A percentile compares a stretch with the other conserved stretches of the same genome.
Conservation (phyloP, 2,888 invertebrate genomes). For the Macrosiphum euphorbiae region DNA sequence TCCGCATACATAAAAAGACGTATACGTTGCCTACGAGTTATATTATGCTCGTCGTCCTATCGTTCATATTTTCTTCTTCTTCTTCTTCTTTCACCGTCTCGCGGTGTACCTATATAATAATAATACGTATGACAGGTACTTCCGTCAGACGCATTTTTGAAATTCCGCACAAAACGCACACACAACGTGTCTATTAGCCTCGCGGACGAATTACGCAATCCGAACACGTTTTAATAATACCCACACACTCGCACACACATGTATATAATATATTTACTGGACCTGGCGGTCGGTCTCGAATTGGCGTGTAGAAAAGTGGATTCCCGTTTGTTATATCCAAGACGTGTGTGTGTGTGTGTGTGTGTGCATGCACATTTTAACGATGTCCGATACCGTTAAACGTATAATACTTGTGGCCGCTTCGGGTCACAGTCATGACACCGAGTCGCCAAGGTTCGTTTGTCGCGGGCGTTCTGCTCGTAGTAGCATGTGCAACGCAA, state of each 20-base stretch:
- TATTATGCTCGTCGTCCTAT: not conserved
- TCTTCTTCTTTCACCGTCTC: constrained; percentile 2
- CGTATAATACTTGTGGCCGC: constrained; percentile 13
- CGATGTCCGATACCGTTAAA: constrained; percentile 59
- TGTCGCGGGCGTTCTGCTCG: constrained; percentile 48
- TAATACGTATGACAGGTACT: not conserved
- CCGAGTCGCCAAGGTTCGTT: constrained; percentile 57
- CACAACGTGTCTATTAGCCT: not conserved
- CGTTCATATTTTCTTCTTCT: not conserved
- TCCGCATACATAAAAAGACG: not conserved
- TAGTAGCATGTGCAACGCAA: constrained; percentile 27
- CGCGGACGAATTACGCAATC: constrained; percentile 18
- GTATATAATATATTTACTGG: not conserved
- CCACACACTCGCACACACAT: not conserved
- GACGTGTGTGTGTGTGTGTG: not conserved
- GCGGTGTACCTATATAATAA: not conserved
- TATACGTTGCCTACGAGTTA: not conserved
- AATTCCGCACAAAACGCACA: not conserved
- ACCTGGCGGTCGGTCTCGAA: constrained; percentile 21
- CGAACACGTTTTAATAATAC: constrained; percentile 39
- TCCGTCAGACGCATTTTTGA: constrained; percentile 12
- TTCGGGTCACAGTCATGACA: constrained; percentile 61
- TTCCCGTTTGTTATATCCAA: constrained; percentile 35
- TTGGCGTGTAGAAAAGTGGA: constrained; percentile 40
- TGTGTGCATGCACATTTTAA: not conserved